These are phyloP conservation scores for Corythaeola cristata DNA, from an alignment of 2,113 vertebrate species.

Conservation along the genomic window DNA sequence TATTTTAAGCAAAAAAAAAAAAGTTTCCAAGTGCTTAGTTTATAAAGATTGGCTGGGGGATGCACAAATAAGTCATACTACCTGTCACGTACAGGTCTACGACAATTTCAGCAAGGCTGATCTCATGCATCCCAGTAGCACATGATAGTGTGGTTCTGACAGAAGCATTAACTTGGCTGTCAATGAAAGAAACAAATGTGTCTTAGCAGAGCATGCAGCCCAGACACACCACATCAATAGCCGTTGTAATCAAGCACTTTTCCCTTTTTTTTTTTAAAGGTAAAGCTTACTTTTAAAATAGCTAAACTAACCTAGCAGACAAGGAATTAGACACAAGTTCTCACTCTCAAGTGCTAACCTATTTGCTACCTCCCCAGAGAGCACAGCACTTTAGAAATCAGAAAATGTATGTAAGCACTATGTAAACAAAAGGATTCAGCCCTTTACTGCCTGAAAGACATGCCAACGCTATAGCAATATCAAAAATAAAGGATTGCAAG, in stretches of 20 bases:
- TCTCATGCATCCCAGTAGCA: not conserved
- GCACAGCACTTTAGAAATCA: not conserved
- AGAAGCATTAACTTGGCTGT: not conserved
- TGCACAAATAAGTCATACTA: not conserved
- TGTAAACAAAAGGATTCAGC: not conserved
- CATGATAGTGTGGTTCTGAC: not conserved
- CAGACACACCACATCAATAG: not conserved
- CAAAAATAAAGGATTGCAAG: not conserved
- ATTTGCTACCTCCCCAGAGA: not conserved
- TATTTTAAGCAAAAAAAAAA: not conserved
- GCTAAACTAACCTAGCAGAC: not conserved
- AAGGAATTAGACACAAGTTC: not conserved
- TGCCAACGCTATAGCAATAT: not conserved
- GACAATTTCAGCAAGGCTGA: not conserved
- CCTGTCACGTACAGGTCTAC: not conserved
- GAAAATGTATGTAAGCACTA: not conserved
- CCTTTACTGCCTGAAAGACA: not conserved
- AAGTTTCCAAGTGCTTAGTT: not conserved
- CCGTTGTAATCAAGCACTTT: not conserved
- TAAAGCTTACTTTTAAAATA: not conserved
- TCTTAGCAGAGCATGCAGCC: not conserved
- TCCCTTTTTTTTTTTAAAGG: not conserved
- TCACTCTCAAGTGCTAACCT: not conserved
- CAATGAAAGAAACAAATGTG: not conserved
- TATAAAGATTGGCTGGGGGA: not conserved